Evolutionary conservation across 1,140 invertebrate species (phyloP).

Genomic region (Camponotus floridanus): DNA sequence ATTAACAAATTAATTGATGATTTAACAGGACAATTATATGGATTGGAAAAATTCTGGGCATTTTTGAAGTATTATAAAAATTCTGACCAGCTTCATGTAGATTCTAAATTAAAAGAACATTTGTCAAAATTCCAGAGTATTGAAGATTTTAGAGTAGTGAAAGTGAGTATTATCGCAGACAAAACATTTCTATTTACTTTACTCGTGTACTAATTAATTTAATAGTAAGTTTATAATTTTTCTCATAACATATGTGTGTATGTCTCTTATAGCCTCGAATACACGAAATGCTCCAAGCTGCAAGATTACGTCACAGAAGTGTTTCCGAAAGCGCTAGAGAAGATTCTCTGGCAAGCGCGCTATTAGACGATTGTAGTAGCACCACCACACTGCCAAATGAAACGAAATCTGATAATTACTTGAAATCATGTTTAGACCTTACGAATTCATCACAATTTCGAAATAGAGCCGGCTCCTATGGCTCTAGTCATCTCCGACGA

Average conservation of each 20-base stretch:
- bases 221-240: background rate
- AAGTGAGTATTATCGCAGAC: constrained; percentile 83
- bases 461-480: constrained; percentile 81
- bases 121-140: constrained; percentile 96
- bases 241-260: background rate
- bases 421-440: constrained; percentile 72
- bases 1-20: constrained; percentile 12
- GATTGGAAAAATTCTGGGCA: constrained; percentile 99
- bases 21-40: constrained; percentile 96
- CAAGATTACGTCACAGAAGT: constrained; percentile 87
- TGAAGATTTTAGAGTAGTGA: constrained; percentile 96
- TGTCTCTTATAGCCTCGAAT: constrained; percentile 85
- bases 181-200: background rate
- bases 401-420: constrained; percentile 54
- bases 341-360: constrained; percentile 75
- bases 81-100: constrained; percentile 92
- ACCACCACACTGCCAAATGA: constrained; percentile 77
- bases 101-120: constrained; percentile 92
- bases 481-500: constrained; percentile 79
- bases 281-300: constrained; percentile 86
- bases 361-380: constrained; percentile 83
- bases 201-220: background rate
- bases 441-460: constrained; percentile 80
- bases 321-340: constrained; percentile 87
- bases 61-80: constrained; percentile 98